Percentiles rank a stretch among this genome's conserved stretches.
These are phyloP conservation scores for Phyllostomus discolor DNA, from an alignment of 2,113 vertebrate genomes.

Conservation along the genomic window DNA sequence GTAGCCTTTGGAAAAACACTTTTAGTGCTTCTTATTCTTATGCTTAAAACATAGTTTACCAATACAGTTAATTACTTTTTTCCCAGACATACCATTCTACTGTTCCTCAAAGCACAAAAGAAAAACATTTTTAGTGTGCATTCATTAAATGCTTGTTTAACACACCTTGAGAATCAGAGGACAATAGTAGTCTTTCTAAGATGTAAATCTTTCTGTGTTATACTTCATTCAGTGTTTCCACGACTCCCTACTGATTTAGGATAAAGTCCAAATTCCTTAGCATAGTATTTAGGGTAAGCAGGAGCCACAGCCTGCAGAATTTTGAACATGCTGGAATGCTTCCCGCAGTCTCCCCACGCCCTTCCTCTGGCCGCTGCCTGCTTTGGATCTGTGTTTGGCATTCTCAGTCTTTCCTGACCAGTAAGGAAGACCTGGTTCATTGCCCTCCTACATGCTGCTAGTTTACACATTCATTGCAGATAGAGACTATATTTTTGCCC, in stretches of 20 bases:
- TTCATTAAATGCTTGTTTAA: background rate
- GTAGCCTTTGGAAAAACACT: constrained; percentile 51
- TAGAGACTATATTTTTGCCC: background rate
- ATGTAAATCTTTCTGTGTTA: background rate
- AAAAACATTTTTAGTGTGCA: background rate
- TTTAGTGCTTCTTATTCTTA: constrained; percentile 52
- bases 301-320: background rate
- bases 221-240: background rate
- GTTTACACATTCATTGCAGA: background rate
- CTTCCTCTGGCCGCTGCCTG: background rate
- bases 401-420: background rate
- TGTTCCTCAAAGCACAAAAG: background rate
- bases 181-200: background rate
- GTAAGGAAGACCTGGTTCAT: accelerated
- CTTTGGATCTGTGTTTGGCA: background rate
- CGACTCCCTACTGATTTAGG: background rate
- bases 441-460: too few relatives aligned
- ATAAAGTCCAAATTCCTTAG: background rate
- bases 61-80: constrained; percentile 49
- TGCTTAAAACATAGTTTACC: constrained; percentile 44
- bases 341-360: accelerated
- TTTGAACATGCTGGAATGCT: background rate
- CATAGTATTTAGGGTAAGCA: background rate
- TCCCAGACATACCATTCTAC: constrained; percentile 3
- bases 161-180: background rate